A percentile compares a stretch with the other conserved stretches of the same genome.
Evolutionary conservation across 2,113 vertebrate species (phyloP).

Genomic region (Myiopsitta monachus): DNA sequence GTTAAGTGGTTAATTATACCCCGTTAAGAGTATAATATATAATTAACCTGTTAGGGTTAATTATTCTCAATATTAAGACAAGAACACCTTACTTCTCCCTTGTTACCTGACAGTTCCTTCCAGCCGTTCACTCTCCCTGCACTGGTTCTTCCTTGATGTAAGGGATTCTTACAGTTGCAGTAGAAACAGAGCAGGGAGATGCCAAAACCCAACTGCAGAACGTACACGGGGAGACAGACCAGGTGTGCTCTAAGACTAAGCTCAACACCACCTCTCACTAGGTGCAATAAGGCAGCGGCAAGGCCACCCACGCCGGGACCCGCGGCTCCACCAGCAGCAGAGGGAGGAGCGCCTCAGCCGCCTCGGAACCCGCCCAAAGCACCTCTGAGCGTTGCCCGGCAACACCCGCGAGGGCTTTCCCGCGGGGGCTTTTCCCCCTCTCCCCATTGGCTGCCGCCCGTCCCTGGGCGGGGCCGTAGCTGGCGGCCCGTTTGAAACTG

Average conservation of each 20-base stretch:
- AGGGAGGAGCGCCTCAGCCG: fast-evolving
- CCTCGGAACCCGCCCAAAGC: fast-evolving
- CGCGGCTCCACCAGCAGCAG: background rate
- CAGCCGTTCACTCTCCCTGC: too few relatives aligned
- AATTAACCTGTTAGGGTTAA: background rate
- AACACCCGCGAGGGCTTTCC: background rate
- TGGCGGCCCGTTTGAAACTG: background rate
- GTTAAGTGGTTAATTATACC: background rate
- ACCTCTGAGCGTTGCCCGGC: fast-evolving
- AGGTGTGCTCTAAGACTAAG: background rate
- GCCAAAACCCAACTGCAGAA: background rate
- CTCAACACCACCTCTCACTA: too few relatives aligned
- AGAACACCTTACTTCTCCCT: background rate
- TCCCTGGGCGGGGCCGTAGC: background rate
- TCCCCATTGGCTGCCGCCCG: background rate
- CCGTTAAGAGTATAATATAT: background rate
- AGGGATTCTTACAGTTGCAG: too few relatives aligned
- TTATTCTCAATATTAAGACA: background rate
- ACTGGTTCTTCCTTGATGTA: too few relatives aligned
- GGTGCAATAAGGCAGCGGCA: background rate
- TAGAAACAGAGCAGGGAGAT: background rate
- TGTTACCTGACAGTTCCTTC: background rate
- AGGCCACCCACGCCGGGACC: background rate
- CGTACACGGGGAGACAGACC: background rate
- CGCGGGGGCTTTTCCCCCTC: background rate